Evolutionary conservation across 2,113 vertebrate genomes (phyloP), one percentile per base, ranked within the genome.

Genomic region (Haemorhous mexicanus): DNA sequence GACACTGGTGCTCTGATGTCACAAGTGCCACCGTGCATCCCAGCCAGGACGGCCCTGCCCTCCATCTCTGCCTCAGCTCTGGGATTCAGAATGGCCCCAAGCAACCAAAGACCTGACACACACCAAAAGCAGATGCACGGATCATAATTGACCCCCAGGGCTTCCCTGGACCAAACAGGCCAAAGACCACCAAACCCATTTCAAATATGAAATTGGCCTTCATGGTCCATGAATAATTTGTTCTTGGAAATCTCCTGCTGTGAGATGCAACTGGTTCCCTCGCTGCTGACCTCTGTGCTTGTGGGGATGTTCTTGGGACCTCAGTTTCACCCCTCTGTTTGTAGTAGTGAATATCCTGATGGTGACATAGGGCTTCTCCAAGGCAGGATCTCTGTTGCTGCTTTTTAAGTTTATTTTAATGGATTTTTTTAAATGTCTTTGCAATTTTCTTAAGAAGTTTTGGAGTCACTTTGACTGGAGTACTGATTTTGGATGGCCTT

Each of bases 161-260:
- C 4, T 43, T 43, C 39, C 39, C 19, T 32, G 19, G 13, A 43
- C 6, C 13, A 32, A 43, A 32, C 13, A 16, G 28, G 14, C 14
- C 4, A 4, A 23, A 16, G 20, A 21, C 10, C 41, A 22, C 7
- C 2, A 1, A 23, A 33, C 3, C 14, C 30, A 44, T 16, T 64
- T 16, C 41, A 11, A 23, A 23, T 16, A 16, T 23, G 14, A 10
- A 16, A 23, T 8, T 32, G 21, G 7, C 9, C 9, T 16, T 16
- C 28, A 16, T 33, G 30, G 5, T 3, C 21, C 30, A 33, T 11
- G 10, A 33, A 3, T 44, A 10, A 8, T 44, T 66, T 66, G 4
- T 24, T 64, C 10, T 3, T 64, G 30, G 7, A 44, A 33, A 16
- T 23, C 14, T 64, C 30, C 15, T 64, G 21, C 7, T 33, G 7